Evolutionary conservation across 1,140 invertebrate genomes (phyloP).

Genomic region (Solen grandis): DNA sequence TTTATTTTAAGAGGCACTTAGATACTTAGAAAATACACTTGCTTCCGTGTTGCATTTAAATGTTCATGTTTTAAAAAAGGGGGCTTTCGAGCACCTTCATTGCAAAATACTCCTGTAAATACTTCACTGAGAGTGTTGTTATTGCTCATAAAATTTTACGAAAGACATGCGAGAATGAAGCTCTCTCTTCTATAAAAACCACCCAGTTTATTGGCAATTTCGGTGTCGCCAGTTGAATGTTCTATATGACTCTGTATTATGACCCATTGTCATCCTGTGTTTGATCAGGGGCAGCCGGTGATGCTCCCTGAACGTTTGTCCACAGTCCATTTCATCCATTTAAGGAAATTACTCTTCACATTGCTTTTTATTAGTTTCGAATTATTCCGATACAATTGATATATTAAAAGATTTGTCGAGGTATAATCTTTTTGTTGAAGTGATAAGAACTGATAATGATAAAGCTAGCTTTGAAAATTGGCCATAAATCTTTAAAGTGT

Average conservation of each 20-base stretch:
- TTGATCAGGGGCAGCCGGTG: not conserved
- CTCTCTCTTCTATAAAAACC: not conserved
- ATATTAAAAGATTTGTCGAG: constrained; percentile 19
- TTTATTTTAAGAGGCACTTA: too few species aligned
- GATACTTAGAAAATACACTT: too few species aligned
- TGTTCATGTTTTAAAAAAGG: too few species aligned
- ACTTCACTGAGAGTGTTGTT: not conserved
- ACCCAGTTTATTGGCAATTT: not conserved
- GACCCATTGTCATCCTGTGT: not conserved
- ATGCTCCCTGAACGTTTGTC: not conserved
- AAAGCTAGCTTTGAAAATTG: constrained; percentile 1
- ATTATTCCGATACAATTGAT: constrained; percentile 17
- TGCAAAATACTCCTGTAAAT: not conserved
- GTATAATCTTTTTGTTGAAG: constrained; percentile 1
- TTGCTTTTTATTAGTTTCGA: not conserved
- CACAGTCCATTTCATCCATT: constrained; percentile 23
- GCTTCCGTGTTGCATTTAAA: too few species aligned
- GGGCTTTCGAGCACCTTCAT: too few species aligned
- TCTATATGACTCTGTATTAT: not conserved
- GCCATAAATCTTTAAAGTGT: constrained; percentile 8
- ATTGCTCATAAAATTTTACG: too few species aligned
- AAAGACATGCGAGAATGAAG: too few species aligned
- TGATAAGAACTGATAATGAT: constrained; percentile 21
- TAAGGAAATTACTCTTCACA: constrained; percentile 12
- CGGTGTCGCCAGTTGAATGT: not conserved